Conservation (phyloP, 2,797 vertebrate genomes). For the Sebastes miniatus region DNA sequence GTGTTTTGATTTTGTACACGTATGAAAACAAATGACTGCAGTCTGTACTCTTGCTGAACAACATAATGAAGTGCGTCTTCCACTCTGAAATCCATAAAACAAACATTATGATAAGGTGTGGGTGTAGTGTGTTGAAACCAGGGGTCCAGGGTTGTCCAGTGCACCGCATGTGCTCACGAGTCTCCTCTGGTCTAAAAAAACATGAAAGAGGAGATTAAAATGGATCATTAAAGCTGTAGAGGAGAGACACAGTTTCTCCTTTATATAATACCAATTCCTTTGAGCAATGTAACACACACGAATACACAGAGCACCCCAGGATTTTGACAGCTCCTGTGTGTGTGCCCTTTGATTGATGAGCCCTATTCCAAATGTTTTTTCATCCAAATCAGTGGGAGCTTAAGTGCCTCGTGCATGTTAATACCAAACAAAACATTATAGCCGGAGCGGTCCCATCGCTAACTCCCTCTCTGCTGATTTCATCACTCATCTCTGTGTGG, state of each 20-base stretch:
- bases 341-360: slow-evolving; percentile 83
- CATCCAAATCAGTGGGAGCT: slow-evolving; percentile 85
- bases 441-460: slow-evolving; percentile 62
- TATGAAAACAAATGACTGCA: no score
- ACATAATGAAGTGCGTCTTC: neutral
- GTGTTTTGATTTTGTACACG: no score
- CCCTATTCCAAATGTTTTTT: slow-evolving; percentile 82
- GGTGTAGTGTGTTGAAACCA: neutral
- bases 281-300: slow-evolving; percentile 42
- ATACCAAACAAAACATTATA: slow-evolving; percentile 84
- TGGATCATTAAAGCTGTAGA: slow-evolving; percentile 40
- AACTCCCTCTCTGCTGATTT: slow-evolving; percentile 71
- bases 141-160: neutral
- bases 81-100: neutral
- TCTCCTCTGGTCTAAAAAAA: neutral
- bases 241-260: slow-evolving; percentile 18
- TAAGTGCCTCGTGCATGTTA: slow-evolving; percentile 81
- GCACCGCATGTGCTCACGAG: neutral
- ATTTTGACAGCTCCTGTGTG: slow-evolving; percentile 78
- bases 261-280: slow-evolving; percentile 14
- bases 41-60: neutral
- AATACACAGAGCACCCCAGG: slow-evolving; percentile 61
- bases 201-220: slow-evolving; percentile 5
- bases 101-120: neutral
- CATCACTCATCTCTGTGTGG: slow-evolving; percentile 77